Evolutionary conservation across 2,888 invertebrate genomes (phyloP), one percentile per base, ranked within the genome.

Genomic region (Eudemis profundana): DNA sequence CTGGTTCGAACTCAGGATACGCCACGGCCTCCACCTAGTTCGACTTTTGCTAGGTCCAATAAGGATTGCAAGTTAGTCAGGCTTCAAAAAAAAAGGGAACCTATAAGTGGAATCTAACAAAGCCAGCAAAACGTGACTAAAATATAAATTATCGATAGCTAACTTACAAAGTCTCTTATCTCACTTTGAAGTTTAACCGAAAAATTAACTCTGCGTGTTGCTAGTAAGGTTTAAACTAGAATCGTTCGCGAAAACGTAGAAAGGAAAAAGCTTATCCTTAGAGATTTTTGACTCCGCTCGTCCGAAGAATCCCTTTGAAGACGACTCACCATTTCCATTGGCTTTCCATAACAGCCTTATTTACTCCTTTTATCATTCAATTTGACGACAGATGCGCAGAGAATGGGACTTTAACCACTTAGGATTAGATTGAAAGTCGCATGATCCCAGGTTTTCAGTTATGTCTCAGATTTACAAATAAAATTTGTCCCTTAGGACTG

Each of bases 331-430:
- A 51, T 36, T 59, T 46, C 51, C 46, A 65, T 53, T 46, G 46
- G 36, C 38, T 65, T 65, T 65, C 38, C 64, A 47, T 65, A 46
- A 56, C 49, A 29, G 46, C 64, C 59, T 51, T 46, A 59, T 64
- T 38, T 46, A 40, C 17, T 27, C 44, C 38, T 65, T 64, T 65
- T 65, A 59, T 59, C 59, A 59, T 65, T 65, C 64, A 53, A 65
- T 65, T 59, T 65, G 14, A 38, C 15, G 23, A 5, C 7, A 14
- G 21, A 14, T 14, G 17, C 64, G 38, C n/a, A 7, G 29, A 14
- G 59, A 46, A 57, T 12, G 0, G 4, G 38, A 38, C 56, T 23
- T 36, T 61, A 44, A 8, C 36, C 23, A 21, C 7, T 42, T n/a
- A 17, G 53, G 49, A 49, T 51, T 42, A n/a, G 29, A 21, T 14